phyloP scores from a whole-genome alignment of 1,140 invertebrate species.

The Drosophila pachea region DNA sequence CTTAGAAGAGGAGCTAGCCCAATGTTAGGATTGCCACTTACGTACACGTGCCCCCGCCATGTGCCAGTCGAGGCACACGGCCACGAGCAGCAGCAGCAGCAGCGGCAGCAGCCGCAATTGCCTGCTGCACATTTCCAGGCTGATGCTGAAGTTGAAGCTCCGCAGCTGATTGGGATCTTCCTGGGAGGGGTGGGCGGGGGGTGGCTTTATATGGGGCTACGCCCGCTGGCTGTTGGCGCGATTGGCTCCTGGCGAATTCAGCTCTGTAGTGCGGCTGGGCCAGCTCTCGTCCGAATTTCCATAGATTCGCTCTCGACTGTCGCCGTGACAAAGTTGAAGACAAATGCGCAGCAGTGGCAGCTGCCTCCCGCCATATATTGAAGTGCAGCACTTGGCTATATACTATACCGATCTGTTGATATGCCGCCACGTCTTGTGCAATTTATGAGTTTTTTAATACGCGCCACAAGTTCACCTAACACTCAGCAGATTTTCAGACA shows the following conservation, averaged over 20 bases:
- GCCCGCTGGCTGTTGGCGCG: not conserved
- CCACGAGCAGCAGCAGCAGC: constrained; percentile 35
- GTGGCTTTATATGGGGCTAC: not conserved
- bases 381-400: constrained; percentile 3
- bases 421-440: constrained; percentile 16
- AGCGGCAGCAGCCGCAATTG: constrained; percentile 29
- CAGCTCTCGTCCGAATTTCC: constrained; percentile 41
- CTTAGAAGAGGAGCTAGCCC: not conserved
- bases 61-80: constrained; percentile 30
- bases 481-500: constrained; percentile 15
- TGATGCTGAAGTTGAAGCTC: not conserved
- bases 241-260: constrained; percentile 33
- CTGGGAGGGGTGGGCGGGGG: too few species aligned
- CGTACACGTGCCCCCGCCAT: constrained; percentile 42
- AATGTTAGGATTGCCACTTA: constrained; percentile 31
- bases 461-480: constrained; percentile 50
- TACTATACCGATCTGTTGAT: constrained; percentile 50
- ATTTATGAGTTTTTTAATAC: constrained; percentile 59
- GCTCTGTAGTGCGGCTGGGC: constrained; percentile 52
- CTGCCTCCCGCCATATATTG: constrained; percentile 55
- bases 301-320: constrained; percentile 42
- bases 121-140: constrained; percentile 43
- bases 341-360: constrained; percentile 65
- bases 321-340: constrained; percentile 48
- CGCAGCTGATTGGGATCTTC: not conserved